phyloP scores from a whole-genome alignment of 1,140 invertebrate genomes.

The Tetramorium alpestre region DNA sequence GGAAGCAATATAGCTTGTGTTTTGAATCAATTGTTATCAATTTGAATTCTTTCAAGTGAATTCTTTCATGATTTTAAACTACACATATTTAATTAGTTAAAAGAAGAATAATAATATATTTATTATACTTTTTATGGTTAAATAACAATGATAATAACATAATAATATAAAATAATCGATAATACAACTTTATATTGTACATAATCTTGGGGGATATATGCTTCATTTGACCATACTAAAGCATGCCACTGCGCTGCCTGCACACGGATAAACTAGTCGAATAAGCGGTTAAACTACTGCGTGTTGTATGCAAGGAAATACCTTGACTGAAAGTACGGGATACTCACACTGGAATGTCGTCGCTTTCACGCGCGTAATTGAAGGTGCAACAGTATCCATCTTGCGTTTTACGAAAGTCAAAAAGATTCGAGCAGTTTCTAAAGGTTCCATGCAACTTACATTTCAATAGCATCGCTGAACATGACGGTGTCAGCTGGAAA shows the following conservation, averaged over 20 bases:
- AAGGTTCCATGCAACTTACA: constrained; percentile 83
- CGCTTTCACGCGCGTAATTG: constrained; percentile 83
- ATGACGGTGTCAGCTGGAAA: constrained; percentile 85
- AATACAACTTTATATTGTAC: neutral
- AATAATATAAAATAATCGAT: neutral
- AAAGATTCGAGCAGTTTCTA: constrained; percentile 83
- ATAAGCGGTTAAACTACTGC: constrained; percentile 6
- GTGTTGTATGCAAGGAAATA: neutral
- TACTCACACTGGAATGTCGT: constrained; percentile 72
- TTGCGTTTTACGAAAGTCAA: constrained; percentile 84
- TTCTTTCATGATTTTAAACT: neutral
- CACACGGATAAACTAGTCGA: neutral
- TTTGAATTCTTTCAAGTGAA: neutral
- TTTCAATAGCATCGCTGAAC: constrained; percentile 83
- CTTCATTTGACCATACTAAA: neutral
- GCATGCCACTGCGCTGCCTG: neutral
- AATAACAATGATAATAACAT: neutral
- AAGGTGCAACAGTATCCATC: constrained; percentile 88
- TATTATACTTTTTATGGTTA: neutral
- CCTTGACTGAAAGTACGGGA: neutral
- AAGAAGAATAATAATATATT: neutral
- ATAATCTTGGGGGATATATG: neutral
- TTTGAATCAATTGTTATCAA: constrained; percentile 7
- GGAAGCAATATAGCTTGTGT: neutral
- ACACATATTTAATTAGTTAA: neutral